These are phyloP conservation scores for Protonibea diacanthus DNA, from an alignment of 2,797 vertebrate genomes.

Conservation along the genomic window DNA sequence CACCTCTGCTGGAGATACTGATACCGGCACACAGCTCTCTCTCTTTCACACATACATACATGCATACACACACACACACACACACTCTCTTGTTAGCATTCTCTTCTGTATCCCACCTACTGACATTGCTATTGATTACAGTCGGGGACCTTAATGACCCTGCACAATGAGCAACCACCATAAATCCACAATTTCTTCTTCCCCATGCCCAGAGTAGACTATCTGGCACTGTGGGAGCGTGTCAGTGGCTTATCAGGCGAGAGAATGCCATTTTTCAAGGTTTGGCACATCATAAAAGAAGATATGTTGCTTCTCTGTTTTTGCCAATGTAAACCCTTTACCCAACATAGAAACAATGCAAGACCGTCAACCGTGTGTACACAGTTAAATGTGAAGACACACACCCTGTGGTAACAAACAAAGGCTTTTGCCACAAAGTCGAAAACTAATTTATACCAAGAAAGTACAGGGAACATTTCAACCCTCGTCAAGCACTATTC, in stretches of 20 bases:
- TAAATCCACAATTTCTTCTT: slow-evolving; percentile 84
- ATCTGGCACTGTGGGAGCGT: slow-evolving; percentile 83
- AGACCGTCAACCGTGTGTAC: background rate
- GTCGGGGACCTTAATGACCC: slow-evolving; percentile 82
- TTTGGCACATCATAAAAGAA: background rate
- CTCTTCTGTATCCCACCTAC: slow-evolving; percentile 86
- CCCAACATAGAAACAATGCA: background rate
- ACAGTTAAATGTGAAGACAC: background rate
- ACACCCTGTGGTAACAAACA: background rate
- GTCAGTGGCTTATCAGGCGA: slow-evolving; percentile 6
- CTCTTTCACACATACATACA: background rate
- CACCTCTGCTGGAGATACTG: slow-evolving; percentile 48
- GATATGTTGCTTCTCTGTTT: slow-evolving; percentile 2
- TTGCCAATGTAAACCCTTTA: background rate
- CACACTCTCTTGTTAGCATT: slow-evolving; percentile 62
- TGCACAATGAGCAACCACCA: slow-evolving; percentile 79
- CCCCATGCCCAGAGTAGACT: slow-evolving; percentile 81
- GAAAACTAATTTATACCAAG: no score
- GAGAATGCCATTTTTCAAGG: slow-evolving; percentile 5
- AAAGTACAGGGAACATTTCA: no score
- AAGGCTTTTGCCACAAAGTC: background rate
- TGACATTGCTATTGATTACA: slow-evolving; percentile 87
- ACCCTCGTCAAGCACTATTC: no score
- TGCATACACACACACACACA: slow-evolving; percentile 2
- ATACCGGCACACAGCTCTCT: slow-evolving; percentile 26